Base-by-base conservation (phyloP, 2,888 invertebrate species). In the Elmis aenea region DNA sequence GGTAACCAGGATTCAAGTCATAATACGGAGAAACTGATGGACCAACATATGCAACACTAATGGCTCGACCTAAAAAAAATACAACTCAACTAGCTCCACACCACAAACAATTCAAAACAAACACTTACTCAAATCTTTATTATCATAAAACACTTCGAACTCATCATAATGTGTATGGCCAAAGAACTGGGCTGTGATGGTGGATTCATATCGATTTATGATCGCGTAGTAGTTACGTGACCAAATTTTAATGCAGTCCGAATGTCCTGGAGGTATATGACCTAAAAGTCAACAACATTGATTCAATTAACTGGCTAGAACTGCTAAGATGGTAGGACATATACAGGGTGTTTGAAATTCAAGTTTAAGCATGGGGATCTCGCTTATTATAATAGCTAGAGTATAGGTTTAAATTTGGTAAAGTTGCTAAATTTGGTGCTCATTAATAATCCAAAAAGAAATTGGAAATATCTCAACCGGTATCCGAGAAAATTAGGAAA, bases 141-240 rank as follows among this genome's bases (percentile, higher is more conserved):
- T 81, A 66, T 92, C 90, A 61, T 91, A 95, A 68, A 92, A 93
- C 44, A 95, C 76, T 73, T 93, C 89, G 61, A 93, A 92, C 66
- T 94, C 91, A 66, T 94, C 94, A 57, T 74, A 89, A 70, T 95
- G 94, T 2, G 93, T 94, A 60, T 94, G 94, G 0, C 94, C 95
- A 55, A 85, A 87, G 68, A 94, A 94, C 66, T 94, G 94, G 2
- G 90, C 87, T 1, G 85, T 81, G 37, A 94, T 88, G 0, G 89
- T 94, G 13, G 83, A 77, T 66, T 93, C 92, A 62, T 90, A 95
- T 55, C 92, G 75, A 52, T 87, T 85, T 32, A 92, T 79, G 35
- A 92, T 90, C 26, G 83, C 82, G 58, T 92, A 91, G 64, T 89
- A 92, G 68, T 96, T 96, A 48, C 91, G 79, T 3, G 94, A 93